Conservation (phyloP, 2,113 vertebrate genomes). For the Sciurus niger region DNA sequence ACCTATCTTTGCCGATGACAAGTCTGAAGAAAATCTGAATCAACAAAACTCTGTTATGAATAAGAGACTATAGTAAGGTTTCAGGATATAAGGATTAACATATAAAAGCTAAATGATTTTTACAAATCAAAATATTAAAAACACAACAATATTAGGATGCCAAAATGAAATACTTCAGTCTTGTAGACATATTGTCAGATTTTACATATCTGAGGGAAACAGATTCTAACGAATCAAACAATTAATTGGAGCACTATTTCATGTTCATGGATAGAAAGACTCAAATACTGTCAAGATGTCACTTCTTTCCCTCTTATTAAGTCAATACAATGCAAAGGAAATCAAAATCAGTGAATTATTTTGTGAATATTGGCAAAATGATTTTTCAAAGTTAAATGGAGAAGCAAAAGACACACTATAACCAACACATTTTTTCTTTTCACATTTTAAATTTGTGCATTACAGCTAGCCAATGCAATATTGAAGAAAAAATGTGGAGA, state of each 20-base stretch:
- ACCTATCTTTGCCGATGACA: not conserved
- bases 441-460: too few relatives aligned
- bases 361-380: not conserved
- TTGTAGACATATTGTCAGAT: too few relatives aligned
- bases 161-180: not conserved
- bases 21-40: not conserved
- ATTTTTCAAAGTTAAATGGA: not conserved
- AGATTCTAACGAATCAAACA: not conserved
- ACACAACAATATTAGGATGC: not conserved
- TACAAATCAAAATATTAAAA: not conserved
- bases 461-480: not conserved
- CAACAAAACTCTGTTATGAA: not conserved
- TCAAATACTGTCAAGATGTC: not conserved
- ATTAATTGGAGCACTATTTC: not conserved
- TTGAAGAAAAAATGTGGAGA: not conserved
- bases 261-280: not conserved
- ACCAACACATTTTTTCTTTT: not conserved
- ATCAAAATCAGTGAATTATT: not conserved
- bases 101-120: not conserved
- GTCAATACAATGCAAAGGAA: not conserved
- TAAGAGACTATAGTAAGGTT: not conserved
- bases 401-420: not conserved
- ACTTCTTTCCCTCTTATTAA: not conserved
- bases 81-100: not conserved
- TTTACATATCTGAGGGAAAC: not conserved